These are phyloP conservation scores for Nomia melanderi DNA, from an alignment of 1,140 invertebrate genomes.

Conservation along the genomic window DNA sequence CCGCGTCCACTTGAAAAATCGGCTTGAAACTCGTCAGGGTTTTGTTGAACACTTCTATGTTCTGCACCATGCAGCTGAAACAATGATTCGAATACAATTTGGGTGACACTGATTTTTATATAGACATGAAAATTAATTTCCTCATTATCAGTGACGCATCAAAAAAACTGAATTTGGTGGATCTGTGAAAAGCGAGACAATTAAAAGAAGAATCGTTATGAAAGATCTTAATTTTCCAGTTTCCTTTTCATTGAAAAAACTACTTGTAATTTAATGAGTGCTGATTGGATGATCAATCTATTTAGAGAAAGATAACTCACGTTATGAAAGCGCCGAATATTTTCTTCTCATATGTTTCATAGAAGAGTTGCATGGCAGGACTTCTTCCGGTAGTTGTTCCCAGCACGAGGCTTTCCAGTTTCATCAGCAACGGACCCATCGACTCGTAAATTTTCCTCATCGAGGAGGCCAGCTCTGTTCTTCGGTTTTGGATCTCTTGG, in stretches of 20 bases:
- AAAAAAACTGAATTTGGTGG: slow-evolving; percentile 1
- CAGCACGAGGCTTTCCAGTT: slow-evolving; percentile 89
- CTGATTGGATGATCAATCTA: too few species aligned
- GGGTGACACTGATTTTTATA: too few species aligned
- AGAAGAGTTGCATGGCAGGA: slow-evolving; percentile 85
- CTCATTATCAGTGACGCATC: too few species aligned
- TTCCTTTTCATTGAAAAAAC: too few species aligned
- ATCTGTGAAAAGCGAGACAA: too few species aligned
- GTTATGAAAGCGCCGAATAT: slow-evolving; percentile 83
- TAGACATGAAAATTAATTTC: too few species aligned
- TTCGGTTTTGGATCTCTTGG: slow-evolving; percentile 84
- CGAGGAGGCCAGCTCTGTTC: slow-evolving; percentile 84
- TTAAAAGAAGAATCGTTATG: too few species aligned
- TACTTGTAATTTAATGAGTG: too few species aligned
- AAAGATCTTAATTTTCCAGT: too few species aligned
- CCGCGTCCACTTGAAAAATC: slow-evolving; percentile 89
- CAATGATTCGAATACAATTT: too few species aligned
- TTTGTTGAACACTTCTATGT: slow-evolving; percentile 87
- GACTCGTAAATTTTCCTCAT: slow-evolving; percentile 87
- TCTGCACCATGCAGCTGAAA: slow-evolving; percentile 84
- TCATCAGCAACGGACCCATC: slow-evolving; percentile 89
- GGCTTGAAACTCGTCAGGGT: slow-evolving; percentile 83
- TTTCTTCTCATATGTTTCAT: slow-evolving; percentile 86
- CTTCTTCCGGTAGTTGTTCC: slow-evolving; percentile 85
- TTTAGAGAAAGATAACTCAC: slow-evolving; percentile 67